Percentiles rank a stretch among this genome's conserved stretches.
phyloP scores from a whole-genome alignment of 1,140 invertebrate species.

The Panagrolaimus sp. region DNA sequence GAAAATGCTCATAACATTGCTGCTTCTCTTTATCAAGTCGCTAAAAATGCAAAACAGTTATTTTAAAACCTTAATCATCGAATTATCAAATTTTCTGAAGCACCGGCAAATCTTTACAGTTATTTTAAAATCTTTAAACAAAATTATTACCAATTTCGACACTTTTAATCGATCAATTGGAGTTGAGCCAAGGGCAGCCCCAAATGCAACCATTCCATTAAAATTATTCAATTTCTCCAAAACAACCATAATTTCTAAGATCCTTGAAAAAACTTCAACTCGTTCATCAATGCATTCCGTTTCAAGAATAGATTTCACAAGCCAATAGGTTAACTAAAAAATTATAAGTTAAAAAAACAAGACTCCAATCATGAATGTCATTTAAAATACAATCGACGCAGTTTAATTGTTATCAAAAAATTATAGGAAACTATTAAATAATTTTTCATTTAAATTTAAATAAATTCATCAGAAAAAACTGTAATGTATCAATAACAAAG shows the following conservation, averaged over 20 bases:
- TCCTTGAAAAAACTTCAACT: slow-evolving; percentile 79
- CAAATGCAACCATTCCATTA: slow-evolving; percentile 87
- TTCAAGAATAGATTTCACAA: slow-evolving; percentile 92
- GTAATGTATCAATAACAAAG: too few species aligned
- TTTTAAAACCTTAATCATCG: background rate
- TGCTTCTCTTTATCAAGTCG: slow-evolving; percentile 84
- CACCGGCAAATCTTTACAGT: slow-evolving; percentile 30
- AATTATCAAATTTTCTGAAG: slow-evolving; percentile 11
- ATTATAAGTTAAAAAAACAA: too few species aligned
- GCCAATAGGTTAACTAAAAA: slow-evolving; percentile 82
- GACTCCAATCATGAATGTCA: too few species aligned
- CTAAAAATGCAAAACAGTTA: slow-evolving; percentile 64
- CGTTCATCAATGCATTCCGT: slow-evolving; percentile 91
- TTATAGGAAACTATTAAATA: too few species aligned
- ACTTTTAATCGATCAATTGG: slow-evolving; percentile 77
- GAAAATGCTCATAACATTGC: slow-evolving; percentile 81
- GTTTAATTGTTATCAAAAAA: too few species aligned
- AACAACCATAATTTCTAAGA: slow-evolving; percentile 89
- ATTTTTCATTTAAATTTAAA: too few species aligned
- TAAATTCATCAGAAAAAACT: too few species aligned
- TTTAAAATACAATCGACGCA: too few species aligned
- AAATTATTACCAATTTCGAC: slow-evolving; percentile 19
- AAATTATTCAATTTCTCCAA: slow-evolving; percentile 96
- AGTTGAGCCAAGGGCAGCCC: slow-evolving; percentile 82
- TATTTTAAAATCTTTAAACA: slow-evolving; percentile 26